Base-by-base conservation (phyloP, 2,113 vertebrate species). In the Podarcis raffonei region DNA sequence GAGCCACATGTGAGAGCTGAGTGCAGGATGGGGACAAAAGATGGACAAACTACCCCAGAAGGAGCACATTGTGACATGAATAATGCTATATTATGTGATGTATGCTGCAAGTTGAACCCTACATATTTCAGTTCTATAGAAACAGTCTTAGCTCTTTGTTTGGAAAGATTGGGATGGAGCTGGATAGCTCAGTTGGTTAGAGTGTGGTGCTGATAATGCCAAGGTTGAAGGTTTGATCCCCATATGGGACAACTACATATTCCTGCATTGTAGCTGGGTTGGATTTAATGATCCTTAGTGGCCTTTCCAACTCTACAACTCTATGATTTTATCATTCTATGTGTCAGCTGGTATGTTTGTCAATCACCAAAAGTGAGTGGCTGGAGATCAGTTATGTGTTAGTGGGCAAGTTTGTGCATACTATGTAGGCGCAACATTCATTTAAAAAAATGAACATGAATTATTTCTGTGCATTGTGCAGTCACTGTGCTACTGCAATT, bases 361-460 rank as follows among this genome's bases (percentile, higher is more conserved):
- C 84, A 94, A 85, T 71, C 35, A 90, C 59, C 76, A 27, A 13
- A 83, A 92, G 5, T 30, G 88, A 57, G 68, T 35, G 88, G 78
- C 92, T 76, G 91, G 80, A 93, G 92, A 95, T 94, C 91, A 91
- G 6, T 69, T 81, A 6, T 35, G 62, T 81, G 89, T 92, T 88
- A 83, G 2, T 39, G 89, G 91, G 90, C 87, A 94, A 89, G 77
- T 93, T 88, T 95, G 95, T 95, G 93, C 87, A 91, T 0, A 3
- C 86, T 91, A 59, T 93, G 85, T 94, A 88, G 88, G 92, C 76
- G 0, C 11, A 53, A 88, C 89, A 94, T 93, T 79, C 37, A 37
- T 37, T 88, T 94, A 90, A 93, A 95, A 94, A 92, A 96, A 90
- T 90, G 94, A 30, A 91, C 92, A 94, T 94, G 95, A 90, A 96